A percentile compares a stretch with the other conserved stretches of the same genome.
These are phyloP conservation scores for Datnioides undecimradiatus DNA, from an alignment of 2,113 vertebrate genomes.

Conservation along the genomic window DNA sequence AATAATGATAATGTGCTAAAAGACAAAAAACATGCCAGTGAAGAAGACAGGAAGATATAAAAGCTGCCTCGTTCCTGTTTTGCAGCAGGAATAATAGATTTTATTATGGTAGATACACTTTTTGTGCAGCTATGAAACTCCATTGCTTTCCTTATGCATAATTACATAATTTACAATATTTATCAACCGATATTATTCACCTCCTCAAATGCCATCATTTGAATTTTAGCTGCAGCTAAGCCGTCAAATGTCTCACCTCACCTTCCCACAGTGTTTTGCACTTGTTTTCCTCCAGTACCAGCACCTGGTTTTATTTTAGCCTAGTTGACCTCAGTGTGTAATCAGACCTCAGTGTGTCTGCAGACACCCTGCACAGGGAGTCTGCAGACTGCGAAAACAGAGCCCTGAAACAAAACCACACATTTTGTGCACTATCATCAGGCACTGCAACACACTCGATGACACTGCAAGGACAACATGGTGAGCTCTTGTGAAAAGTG, in stretches of 20 bases:
- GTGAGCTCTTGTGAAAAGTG: neutral
- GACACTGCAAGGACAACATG: neutral
- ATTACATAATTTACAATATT: neutral
- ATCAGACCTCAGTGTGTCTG: constrained; percentile 39
- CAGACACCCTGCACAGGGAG: neutral
- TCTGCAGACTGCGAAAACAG: constrained; percentile 25
- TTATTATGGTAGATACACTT: neutral
- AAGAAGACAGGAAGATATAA: too few relatives aligned
- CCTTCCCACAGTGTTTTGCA: neutral
- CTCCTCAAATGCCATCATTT: neutral
- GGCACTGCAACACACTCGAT: neutral
- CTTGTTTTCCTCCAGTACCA: neutral
- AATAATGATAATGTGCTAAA: too few relatives aligned
- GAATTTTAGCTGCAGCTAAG: neutral
- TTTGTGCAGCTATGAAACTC: neutral
- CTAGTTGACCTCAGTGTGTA: constrained; percentile 27
- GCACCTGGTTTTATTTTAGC: constrained; percentile 25
- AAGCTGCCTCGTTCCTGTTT: too few relatives aligned
- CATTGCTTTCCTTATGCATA: too few relatives aligned
- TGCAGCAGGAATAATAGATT: neutral
- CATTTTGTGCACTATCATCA: neutral
- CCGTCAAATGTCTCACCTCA: neutral
- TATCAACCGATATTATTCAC: neutral
- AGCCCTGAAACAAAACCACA: constrained; percentile 17
- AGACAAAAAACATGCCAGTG: too few relatives aligned